Percentiles rank a stretch among this genome's conserved stretches.
These are phyloP conservation scores for Hydropotes inermis DNA, from an alignment of 2,113 vertebrate species.

Conservation along the genomic window DNA sequence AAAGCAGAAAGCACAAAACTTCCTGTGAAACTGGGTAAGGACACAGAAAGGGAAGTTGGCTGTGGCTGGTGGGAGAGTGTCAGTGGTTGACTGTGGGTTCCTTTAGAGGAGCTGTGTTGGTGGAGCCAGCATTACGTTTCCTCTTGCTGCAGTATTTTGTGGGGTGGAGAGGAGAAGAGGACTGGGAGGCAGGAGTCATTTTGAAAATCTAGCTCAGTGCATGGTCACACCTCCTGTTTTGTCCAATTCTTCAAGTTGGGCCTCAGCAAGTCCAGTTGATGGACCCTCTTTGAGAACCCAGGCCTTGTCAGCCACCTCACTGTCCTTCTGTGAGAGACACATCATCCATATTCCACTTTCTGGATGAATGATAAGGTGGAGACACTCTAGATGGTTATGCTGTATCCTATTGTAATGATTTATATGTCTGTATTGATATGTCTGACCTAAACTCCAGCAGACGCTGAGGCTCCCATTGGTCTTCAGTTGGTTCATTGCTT, in stretches of 20 bases:
- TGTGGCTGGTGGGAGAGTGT: not conserved
- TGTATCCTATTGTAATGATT: not conserved
- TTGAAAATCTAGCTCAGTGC: not conserved
- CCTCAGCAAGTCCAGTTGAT: not conserved
- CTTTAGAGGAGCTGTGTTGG: not conserved
- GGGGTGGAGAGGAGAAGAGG: not conserved
- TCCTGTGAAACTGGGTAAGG: not conserved
- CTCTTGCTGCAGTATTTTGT: not conserved
- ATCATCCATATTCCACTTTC: not conserved
- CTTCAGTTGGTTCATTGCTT: not conserved
- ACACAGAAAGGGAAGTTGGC: not conserved
- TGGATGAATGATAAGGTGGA: not conserved
- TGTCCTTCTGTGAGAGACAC: not conserved
- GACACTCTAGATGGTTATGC: not conserved
- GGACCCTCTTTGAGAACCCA: not conserved
- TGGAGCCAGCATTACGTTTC: not conserved
- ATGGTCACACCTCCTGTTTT: not conserved
- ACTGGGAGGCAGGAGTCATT: not conserved
- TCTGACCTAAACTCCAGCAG: conserved; percentile 3
- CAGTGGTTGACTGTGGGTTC: not conserved
- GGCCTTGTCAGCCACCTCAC: not conserved
- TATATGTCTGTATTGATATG: not conserved
- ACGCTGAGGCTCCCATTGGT: not conserved
- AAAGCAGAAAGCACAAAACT: not conserved
- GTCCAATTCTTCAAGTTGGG: not conserved